Evolutionary conservation across 1,140 invertebrate species (phyloP), one percentile per base, ranked within the genome.

Genomic region (Eueides isabella): DNA sequence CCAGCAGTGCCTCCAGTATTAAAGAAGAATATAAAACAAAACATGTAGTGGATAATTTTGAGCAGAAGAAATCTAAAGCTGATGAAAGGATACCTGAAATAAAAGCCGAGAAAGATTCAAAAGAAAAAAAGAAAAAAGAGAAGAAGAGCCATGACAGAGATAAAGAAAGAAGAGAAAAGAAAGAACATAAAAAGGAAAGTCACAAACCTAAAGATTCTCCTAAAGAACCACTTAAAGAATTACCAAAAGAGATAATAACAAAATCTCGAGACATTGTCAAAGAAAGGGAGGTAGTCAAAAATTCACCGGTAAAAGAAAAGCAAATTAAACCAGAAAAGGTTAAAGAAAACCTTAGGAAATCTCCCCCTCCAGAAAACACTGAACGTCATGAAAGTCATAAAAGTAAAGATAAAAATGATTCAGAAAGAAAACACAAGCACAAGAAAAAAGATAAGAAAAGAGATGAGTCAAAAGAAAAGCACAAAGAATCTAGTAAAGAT

Each of bases 371-470:
- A 70, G 85, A 89, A 74, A 87, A 75, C 79, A 76, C 81, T 67
- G 88, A 94, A 76, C 78, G 85, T 67, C 55, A 80, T 41, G 90
- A 94, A 78, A 85, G 73, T 75, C 85, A 91, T 67, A 94, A 94
- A 77, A 80, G 85, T 72, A 92, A 93, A 86, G 87, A 92, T 68
- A 93, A 89, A 86, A 85, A 78, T 78, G 92, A 94, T 48, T 86
- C 89, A 61, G 91, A 92, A 82, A 89, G 85, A 86, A 93, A 91
- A 90, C 93, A 93, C 76, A 94, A 93, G 85, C 92, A 94, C 75
- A 94, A 93, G 81, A 94, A 94, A 79, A 94, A 94, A 86, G 91
- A 92, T 80, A 94, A 94, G 85, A 94, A 93, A 77, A 83, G 90
- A 68, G 93, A 94, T 89, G 91, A 92, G 79, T 93, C 89, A 64